These are phyloP conservation scores for Atherinomorus stipes DNA, from an alignment of 2,113 vertebrate species.

Conservation along the genomic window DNA sequence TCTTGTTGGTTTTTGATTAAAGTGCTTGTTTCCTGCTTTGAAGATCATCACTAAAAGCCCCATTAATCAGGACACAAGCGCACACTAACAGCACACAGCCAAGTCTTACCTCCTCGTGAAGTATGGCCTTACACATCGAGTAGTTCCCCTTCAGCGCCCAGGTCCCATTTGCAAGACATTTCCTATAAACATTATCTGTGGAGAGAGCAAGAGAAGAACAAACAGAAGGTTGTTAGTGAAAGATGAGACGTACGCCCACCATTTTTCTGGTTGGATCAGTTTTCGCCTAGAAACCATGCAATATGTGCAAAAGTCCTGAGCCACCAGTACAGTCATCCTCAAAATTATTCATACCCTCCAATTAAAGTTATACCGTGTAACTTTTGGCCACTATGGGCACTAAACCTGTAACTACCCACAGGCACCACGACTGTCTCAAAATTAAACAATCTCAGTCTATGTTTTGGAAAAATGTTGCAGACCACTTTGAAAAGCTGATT, in stretches of 20 bases:
- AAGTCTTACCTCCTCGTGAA: constrained; percentile 71
- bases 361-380: too few relatives aligned
- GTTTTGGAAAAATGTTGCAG: too few relatives aligned
- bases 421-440: too few relatives aligned
- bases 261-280: too few relatives aligned
- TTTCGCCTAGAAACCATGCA: background rate
- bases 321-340: too few relatives aligned
- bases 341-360: too few relatives aligned
- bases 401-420: too few relatives aligned
- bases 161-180: constrained; percentile 70
- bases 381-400: too few relatives aligned
- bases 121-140: constrained; percentile 79
- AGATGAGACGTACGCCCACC: background rate
- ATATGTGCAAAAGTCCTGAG: too few relatives aligned
- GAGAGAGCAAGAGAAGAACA: constrained; percentile 18
- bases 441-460: too few relatives aligned
- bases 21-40: constrained; percentile 7
- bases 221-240: background rate
- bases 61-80: constrained; percentile 30
- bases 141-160: constrained; percentile 80
- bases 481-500: too few relatives aligned
- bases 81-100: background rate
- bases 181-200: constrained; percentile 76
- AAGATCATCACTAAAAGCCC: background rate
- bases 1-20: constrained; percentile 34